Percentiles rank a stretch among this genome's conserved stretches.
These are phyloP conservation scores for Tetranychus urticae DNA, from an alignment of 1,140 invertebrate genomes.

Conservation along the genomic window DNA sequence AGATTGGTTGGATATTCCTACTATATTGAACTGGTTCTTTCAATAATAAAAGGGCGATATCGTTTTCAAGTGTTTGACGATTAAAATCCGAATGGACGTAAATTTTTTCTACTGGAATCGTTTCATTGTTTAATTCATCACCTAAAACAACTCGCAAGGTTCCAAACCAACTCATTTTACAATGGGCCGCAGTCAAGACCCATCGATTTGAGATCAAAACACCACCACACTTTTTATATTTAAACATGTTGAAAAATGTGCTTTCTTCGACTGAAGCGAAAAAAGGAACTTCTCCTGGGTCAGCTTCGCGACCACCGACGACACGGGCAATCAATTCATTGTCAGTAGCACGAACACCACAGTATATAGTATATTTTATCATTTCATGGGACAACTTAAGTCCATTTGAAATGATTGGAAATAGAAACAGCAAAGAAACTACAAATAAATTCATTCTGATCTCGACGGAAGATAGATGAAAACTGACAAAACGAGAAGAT, in stretches of 20 bases:
- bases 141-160: slow-evolving; percentile 73
- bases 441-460: too few relatives aligned
- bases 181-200: slow-evolving; percentile 25
- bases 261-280: slow-evolving; percentile 60
- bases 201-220: slow-evolving; percentile 40
- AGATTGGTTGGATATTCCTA: not conserved
- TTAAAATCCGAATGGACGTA: slow-evolving; percentile 51
- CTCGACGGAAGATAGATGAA: too few relatives aligned
- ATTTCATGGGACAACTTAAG: too few relatives aligned
- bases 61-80: slow-evolving; percentile 25
- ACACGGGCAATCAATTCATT: slow-evolving; percentile 34
- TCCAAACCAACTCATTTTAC: slow-evolving; percentile 39
- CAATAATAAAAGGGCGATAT: slow-evolving; percentile 4
- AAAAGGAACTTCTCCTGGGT: slow-evolving; percentile 53
- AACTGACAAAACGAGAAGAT: too few relatives aligned
- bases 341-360: not conserved
- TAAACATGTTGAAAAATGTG: slow-evolving; percentile 71
- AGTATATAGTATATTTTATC: too few relatives aligned
- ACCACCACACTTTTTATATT: slow-evolving; percentile 84
- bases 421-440: too few relatives aligned
- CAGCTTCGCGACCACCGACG: slow-evolving; percentile 42
- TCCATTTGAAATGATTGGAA: too few relatives aligned
- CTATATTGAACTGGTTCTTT: not conserved
- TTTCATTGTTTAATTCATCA: not conserved
- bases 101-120: slow-evolving; percentile 30